phyloP scores from a whole-genome alignment of 2,797 vertebrate species.

The Dryobates pubescens region DNA sequence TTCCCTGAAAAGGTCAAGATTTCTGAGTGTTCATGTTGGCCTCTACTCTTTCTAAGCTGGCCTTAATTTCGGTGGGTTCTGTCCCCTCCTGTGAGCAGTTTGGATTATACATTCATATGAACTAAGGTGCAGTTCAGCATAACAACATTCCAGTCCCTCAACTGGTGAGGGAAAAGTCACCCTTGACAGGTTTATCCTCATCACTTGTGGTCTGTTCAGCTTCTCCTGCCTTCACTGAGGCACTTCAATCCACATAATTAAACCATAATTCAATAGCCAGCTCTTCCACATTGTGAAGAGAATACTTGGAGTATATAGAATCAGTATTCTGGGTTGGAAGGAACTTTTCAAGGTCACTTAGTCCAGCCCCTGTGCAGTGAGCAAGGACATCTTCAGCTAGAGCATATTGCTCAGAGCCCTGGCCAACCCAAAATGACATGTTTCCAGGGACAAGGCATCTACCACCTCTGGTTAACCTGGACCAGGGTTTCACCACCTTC shows the following conservation, averaged over 20 bases:
- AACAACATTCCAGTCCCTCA: not conserved
- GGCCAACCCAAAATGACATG: too few relatives aligned
- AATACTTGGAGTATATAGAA: too few relatives aligned
- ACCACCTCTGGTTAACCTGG: too few relatives aligned
- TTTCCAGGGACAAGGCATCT: too few relatives aligned
- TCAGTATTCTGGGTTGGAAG: too few relatives aligned
- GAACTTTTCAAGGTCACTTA: too few relatives aligned
- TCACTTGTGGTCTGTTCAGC: not conserved
- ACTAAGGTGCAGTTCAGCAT: not conserved
- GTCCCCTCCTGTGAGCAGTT: accelerated
- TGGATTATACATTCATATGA: not conserved
- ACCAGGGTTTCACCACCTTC: too few relatives aligned
- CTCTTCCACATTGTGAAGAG: not conserved
- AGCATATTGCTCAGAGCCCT: too few relatives aligned
- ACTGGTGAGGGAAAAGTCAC: not conserved
- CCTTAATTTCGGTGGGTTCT: not conserved
- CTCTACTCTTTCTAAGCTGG: not conserved
- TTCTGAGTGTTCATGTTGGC: not conserved
- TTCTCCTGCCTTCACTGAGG: not conserved
- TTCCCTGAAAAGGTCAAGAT: not conserved
- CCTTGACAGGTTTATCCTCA: not conserved
- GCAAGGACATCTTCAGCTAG: not conserved
- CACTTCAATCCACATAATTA: not conserved
- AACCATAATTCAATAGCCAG: not conserved
- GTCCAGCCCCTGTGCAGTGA: too few relatives aligned